Evolutionary conservation across 2,888 invertebrate species (phyloP), one percentile per base, ranked within the genome.

Genomic region (Drosophila picticornis): DNA sequence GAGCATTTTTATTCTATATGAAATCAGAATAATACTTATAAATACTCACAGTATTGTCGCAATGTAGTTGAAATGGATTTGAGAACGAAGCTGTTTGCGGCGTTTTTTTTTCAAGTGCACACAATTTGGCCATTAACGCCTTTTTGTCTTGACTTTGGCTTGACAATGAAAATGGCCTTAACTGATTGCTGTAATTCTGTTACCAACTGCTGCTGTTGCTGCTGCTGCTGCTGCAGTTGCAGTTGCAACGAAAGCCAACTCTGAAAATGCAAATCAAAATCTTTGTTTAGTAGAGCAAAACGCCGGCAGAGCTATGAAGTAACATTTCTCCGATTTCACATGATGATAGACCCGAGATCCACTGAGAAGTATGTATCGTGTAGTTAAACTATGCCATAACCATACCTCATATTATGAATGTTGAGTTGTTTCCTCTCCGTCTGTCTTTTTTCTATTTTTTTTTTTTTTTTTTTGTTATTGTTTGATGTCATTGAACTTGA

Each of bases 121-220:
- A 88, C 87, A 88, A 83, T 85, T 90, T 83, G 85, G 78, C 80
- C 73, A 90, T 90, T 88, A 90, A 88, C 88, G 87, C 90, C 88
- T 86, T 69, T 38, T 67, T 38, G 40, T n/a, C 29, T 43, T 46
- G 58, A 36, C 63, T 50, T 57, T 56, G 63, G 70, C 80, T 80
- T 82, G 87, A 78, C 87, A 87, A 88, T 90, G 88, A 90, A 88
- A 87, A 87, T 81, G 74, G 77, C 69, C 67, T 66, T 63, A 73
- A 55, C 57, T 84, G 80, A 87, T 86, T 89, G 87, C 82, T 62
- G 82, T 80, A 86, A 89, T 89, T 81, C 60, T 56, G 57, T 64
- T 25, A 62, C 66, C 40, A 38, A 51, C 32, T 32, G 31, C 60
- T 50, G 53, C 51, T 58, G 63, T 48, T 13, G 46, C 22, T 36